Conservation (phyloP, 2,797 vertebrate species). For the Diceros bicornis region DNA sequence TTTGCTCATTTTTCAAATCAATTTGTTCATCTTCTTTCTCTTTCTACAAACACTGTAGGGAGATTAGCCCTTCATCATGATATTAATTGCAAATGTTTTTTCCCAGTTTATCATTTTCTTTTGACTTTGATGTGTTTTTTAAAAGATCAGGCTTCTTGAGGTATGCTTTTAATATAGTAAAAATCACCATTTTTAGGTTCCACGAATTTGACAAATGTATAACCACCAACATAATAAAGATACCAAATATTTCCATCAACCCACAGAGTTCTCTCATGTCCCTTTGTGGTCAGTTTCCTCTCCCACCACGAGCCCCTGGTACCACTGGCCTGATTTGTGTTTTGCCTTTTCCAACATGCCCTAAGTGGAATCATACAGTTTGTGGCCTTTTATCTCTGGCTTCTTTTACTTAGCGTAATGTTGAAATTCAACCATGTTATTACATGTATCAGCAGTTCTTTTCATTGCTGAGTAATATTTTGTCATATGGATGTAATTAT, state of each 20-base stretch:
- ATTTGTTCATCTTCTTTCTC: background rate
- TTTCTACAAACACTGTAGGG: background rate
- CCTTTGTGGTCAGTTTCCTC: background rate
- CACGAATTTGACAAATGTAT: background rate
- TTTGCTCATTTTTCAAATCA: background rate
- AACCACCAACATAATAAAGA: background rate
- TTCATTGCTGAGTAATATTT: background rate
- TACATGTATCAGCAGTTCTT: background rate
- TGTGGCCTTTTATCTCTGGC: background rate
- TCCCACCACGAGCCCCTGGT: background rate
- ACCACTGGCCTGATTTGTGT: background rate
- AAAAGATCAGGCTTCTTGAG: background rate
- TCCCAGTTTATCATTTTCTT: background rate
- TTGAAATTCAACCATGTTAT: background rate
- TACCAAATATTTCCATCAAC: background rate
- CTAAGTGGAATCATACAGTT: background rate
- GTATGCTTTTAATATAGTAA: background rate
- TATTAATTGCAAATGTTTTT: background rate
- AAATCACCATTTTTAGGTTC: background rate
- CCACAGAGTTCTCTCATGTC: background rate
- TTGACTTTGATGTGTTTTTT: background rate
- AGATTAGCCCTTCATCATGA: background rate
- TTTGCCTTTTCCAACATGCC: background rate
- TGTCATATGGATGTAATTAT: background rate
- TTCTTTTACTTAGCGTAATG: background rate